Percentiles rank a stretch among this genome's conserved stretches.
These are phyloP conservation scores for Balaenoptera acutorostrata DNA, from an alignment of 2,113 vertebrate species.

Conservation along the genomic window DNA sequence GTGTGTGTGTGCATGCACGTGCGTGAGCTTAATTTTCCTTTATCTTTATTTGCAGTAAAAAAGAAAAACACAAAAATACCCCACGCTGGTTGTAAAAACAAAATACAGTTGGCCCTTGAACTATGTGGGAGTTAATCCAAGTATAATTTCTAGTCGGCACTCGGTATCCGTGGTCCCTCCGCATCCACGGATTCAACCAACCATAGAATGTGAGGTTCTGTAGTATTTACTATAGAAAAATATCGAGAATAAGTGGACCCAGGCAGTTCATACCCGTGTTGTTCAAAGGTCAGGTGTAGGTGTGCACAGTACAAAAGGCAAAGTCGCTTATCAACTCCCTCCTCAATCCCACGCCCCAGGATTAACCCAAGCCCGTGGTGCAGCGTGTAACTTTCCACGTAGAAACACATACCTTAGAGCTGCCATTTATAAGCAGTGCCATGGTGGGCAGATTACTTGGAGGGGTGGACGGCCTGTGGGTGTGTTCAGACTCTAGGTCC, in stretches of 20 bases:
- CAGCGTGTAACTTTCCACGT: accelerated
- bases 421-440: neutral
- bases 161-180: too few relatives aligned
- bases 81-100: neutral
- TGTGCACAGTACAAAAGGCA: too few relatives aligned
- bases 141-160: too few relatives aligned
- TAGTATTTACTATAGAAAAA: too few relatives aligned
- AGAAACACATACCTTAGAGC: too few relatives aligned
- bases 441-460: neutral
- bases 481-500: neutral
- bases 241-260: too few relatives aligned
- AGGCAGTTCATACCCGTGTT: too few relatives aligned
- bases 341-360: neutral
- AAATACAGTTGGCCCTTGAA: neutral
- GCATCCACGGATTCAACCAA: too few relatives aligned
- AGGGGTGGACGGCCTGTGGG: neutral
- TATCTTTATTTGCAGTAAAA: neutral
- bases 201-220: too few relatives aligned
- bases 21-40: neutral
- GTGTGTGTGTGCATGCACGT: accelerated
- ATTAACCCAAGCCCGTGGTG: neutral
- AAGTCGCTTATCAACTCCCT: neutral
- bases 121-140: too few relatives aligned
- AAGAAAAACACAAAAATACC: neutral
- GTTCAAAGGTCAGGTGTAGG: too few relatives aligned